A percentile compares a stretch with the other conserved stretches of the same genome.
phyloP scores from a whole-genome alignment of 2,113 vertebrate genomes.

The Dicentrarchus labrax region DNA sequence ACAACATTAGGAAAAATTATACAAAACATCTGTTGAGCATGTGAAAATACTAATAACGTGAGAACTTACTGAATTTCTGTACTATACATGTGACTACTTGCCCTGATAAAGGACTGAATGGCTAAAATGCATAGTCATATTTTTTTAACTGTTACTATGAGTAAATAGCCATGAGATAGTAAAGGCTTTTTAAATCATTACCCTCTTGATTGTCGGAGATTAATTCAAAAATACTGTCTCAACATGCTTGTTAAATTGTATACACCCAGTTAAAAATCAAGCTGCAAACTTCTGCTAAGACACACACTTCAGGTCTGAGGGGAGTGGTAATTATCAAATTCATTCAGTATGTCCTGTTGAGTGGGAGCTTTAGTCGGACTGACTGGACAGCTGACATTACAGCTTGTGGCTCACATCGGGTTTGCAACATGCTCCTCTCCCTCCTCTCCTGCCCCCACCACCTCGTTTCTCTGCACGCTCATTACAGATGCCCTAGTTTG shows the following conservation, averaged over 20 bases:
- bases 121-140: too few relatives aligned
- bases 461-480: slow-evolving; percentile 62
- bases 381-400: slow-evolving; percentile 50
- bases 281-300: slow-evolving; percentile 2
- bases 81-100: too few relatives aligned
- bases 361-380: slow-evolving; percentile 23
- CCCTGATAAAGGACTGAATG: too few relatives aligned
- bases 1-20: too few relatives aligned
- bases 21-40: too few relatives aligned
- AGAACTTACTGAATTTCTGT: too few relatives aligned
- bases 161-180: too few relatives aligned
- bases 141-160: too few relatives aligned
- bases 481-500: slow-evolving; percentile 82
- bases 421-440: slow-evolving; percentile 44
- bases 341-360: slow-evolving; percentile 30
- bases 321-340: slow-evolving; percentile 10
- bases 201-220: too few relatives aligned
- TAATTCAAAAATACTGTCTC: too few relatives aligned
- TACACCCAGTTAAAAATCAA: slow-evolving; percentile 14
- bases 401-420: slow-evolving; percentile 42
- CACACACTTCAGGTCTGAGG: neutral
- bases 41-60: too few relatives aligned
- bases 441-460: slow-evolving; percentile 34
- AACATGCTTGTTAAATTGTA: neutral
- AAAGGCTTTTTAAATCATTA: too few relatives aligned